A percentile compares a stretch with the other conserved stretches of the same genome.
Conservation (phyloP, 1,140 invertebrate species). For the Eriosoma lanigerum region DNA sequence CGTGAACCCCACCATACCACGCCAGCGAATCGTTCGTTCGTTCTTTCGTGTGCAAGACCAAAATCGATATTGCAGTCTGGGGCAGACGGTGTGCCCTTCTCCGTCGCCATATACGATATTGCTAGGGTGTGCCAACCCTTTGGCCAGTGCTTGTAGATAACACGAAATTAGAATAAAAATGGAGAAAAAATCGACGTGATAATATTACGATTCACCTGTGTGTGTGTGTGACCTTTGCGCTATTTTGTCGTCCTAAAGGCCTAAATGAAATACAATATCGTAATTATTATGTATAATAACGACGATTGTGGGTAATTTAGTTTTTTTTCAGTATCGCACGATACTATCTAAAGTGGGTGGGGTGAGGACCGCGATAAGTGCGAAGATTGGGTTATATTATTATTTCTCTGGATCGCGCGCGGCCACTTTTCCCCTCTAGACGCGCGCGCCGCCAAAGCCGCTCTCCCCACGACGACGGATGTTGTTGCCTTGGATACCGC, state of each 20-base stretch:
- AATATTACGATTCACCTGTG: constrained; percentile 4
- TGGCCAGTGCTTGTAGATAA: neutral
- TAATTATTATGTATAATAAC: too few relatives aligned
- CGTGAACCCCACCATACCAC: constrained; percentile 20
- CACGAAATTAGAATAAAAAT: too few relatives aligned
- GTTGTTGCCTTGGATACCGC: constrained; percentile 52
- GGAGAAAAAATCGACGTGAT: neutral
- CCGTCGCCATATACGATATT: neutral
- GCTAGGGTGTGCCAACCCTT: constrained; percentile 48
- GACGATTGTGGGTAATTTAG: too few relatives aligned
- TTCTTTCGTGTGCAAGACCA: constrained; percentile 14
- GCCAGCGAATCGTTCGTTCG: neutral
- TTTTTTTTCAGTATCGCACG: too few relatives aligned
- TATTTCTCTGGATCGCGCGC: too few relatives aligned
- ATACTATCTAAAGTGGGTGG: too few relatives aligned
- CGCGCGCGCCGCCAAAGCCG: constrained; percentile 53
- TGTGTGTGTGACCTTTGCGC: neutral
- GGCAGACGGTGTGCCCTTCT: constrained; percentile 26
- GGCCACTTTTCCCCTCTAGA: neutral
- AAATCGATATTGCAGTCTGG: constrained; percentile 51
- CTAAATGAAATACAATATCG: too few relatives aligned
- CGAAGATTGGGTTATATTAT: too few relatives aligned
- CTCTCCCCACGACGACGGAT: constrained; percentile 53
- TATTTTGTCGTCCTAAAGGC: too few relatives aligned
- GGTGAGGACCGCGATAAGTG: too few relatives aligned